These are phyloP conservation scores for Chiridota heheva DNA, from an alignment of 35 echinoderm and acorn worm species.

Conservation along the genomic window DNA sequence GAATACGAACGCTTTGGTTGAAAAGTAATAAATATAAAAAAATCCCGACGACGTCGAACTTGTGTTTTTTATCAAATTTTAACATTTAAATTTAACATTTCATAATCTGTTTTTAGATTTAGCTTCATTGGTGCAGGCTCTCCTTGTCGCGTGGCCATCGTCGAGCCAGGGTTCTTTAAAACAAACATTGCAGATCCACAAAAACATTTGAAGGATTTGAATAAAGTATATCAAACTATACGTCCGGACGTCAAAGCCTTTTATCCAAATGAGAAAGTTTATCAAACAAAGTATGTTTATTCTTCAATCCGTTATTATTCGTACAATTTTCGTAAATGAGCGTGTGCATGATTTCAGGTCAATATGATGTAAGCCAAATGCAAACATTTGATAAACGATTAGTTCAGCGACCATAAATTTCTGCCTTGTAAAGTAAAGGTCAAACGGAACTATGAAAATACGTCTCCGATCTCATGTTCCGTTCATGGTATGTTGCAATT, in stretches of 20 bases:
- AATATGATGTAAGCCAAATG: background rate
- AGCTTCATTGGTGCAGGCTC: conserved; percentile 25
- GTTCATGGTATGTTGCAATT: too few species aligned
- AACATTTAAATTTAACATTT: too few species aligned
- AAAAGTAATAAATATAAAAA: too few species aligned
- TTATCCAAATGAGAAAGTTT: conserved; percentile 19
- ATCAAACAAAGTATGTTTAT: conserved; percentile 12
- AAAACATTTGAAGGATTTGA: background rate
- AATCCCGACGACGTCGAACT: too few species aligned
- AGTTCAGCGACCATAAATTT: too few species aligned
- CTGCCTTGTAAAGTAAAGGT: too few species aligned
- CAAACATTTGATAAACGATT: too few species aligned
- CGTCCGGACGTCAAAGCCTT: conserved; percentile 19
- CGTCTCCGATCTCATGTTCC: too few species aligned
- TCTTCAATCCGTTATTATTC: background rate
- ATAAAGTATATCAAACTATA: background rate
- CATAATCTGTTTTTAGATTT: too few species aligned
- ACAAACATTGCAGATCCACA: background rate
- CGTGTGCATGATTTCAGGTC: background rate
- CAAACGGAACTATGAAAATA: too few species aligned
- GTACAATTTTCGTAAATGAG: background rate
- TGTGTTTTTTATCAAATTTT: too few species aligned
- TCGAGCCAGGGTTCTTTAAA: conserved; percentile 36
- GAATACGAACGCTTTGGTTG: too few species aligned
- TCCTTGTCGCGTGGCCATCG: background rate